phyloP scores from a whole-genome alignment of 2,797 vertebrate genomes.

The Danio aesculapii region DNA sequence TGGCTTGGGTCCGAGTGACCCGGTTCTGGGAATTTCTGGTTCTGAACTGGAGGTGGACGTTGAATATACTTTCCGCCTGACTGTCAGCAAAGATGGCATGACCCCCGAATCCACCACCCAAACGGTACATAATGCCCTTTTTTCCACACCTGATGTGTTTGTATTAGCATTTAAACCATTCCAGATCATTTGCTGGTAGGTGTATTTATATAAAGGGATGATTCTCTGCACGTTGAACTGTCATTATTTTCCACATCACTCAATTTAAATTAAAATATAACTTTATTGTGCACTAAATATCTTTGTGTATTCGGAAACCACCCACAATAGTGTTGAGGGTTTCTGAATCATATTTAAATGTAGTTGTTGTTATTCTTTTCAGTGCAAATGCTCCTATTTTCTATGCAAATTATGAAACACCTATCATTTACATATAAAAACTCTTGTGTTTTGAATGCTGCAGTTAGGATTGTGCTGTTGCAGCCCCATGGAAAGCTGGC shows the following conservation, averaged over 20 bases:
- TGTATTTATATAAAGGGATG: no score
- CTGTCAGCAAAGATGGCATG: conserved; percentile 88
- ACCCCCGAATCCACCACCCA: conserved; percentile 90
- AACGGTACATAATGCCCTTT: conserved; percentile 80
- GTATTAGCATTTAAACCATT: no score
- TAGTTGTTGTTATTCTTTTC: conserved; percentile 7
- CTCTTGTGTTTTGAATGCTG: background rate
- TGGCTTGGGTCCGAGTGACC: conserved; percentile 80
- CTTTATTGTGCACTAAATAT: no score
- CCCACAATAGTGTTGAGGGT: background rate
- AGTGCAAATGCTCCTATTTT: background rate
- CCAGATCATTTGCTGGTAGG: no score
- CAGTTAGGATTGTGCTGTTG: background rate
- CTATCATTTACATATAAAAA: conserved; percentile 1
- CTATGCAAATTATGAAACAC: background rate
- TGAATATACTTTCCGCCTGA: conserved; percentile 92
- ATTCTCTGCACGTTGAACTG: no score
- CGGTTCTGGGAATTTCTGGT: conserved; percentile 85
- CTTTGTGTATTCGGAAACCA: background rate
- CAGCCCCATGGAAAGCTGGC: background rate
- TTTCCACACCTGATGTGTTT: background rate
- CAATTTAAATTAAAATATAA: no score
- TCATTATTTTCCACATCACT: no score
- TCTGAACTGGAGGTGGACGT: conserved; percentile 85
- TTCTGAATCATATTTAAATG: background rate